phyloP scores from a whole-genome alignment of 2,888 invertebrate species.

The Ormyrus thymus region DNA sequence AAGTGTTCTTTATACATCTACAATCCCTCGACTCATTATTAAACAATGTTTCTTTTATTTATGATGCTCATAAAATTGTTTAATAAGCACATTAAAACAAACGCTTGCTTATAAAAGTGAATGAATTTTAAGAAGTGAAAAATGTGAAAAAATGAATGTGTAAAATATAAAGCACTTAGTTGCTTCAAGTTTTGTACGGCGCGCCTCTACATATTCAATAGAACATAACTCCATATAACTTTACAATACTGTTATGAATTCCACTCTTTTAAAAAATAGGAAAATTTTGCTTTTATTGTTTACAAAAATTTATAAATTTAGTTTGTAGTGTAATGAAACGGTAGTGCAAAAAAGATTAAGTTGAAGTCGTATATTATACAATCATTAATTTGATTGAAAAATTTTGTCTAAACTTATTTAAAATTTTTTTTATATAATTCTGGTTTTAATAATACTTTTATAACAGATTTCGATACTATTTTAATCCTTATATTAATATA shows the following conservation, averaged over 20 bases:
- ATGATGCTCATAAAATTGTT: neutral
- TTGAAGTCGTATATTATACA: neutral
- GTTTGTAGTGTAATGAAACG: neutral
- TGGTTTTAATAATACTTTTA: conserved; percentile 24
- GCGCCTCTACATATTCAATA: conserved; percentile 17
- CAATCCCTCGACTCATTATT: conserved; percentile 1
- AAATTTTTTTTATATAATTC: conserved; percentile 29
- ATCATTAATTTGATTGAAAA: neutral
- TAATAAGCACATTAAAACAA: conserved; percentile 25
- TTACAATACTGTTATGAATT: conserved; percentile 8
- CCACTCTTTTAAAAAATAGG: neutral
- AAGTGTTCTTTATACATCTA: conserved; percentile 15
- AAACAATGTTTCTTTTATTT: conserved; percentile 13
- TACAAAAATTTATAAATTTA: neutral
- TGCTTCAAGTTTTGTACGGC: conserved; percentile 42
- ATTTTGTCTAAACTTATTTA: conserved; percentile 16
- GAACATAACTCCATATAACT: conserved; percentile 35
- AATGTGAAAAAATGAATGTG: conserved; percentile 19
- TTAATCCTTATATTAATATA: conserved; percentile 14
- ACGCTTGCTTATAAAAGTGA: conserved; percentile 27
- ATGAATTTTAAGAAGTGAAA: conserved; percentile 12
- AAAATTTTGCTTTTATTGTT: conserved; percentile 26
- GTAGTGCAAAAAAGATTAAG: conserved; percentile 2
- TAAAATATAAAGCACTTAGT: conserved; percentile 41
- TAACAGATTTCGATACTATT: conserved; percentile 16